Evolutionary conservation across 2,797 vertebrate species (phyloP).

Genomic region (Podargus strigoides): DNA sequence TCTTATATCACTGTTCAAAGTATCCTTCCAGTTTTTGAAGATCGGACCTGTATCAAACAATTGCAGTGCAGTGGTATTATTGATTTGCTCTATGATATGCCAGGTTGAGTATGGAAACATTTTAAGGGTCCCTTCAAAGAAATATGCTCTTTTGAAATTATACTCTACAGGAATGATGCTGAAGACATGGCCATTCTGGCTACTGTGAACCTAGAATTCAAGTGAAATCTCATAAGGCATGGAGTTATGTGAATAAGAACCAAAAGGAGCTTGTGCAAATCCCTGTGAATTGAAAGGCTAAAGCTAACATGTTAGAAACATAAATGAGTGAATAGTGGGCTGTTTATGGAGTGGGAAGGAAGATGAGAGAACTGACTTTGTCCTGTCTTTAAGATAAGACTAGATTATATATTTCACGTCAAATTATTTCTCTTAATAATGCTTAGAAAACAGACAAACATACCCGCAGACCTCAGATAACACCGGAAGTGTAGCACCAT

Average conservation of each 20-base stretch:
- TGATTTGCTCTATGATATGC: background rate
- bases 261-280: background rate
- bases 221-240: background rate
- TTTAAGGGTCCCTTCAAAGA: background rate
- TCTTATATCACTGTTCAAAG: background rate
- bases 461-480: background rate
- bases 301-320: background rate
- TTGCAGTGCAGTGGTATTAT: background rate
- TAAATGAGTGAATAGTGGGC: background rate
- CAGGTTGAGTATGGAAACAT: background rate
- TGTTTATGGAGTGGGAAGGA: background rate
- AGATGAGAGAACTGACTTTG: background rate
- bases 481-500: background rate
- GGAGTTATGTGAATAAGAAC: background rate
- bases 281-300: background rate
- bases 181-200: background rate
- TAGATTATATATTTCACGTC: background rate
- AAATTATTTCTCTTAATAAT: background rate
- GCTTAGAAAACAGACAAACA: background rate
- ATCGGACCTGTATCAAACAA: background rate
- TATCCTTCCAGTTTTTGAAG: background rate
- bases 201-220: background rate
- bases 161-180: background rate
- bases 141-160: background rate
- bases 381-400: background rate